phyloP scores from a whole-genome alignment of 30 jellyfish, hydroid and myxozoan genomes.

The Pelagia noctiluca region DNA sequence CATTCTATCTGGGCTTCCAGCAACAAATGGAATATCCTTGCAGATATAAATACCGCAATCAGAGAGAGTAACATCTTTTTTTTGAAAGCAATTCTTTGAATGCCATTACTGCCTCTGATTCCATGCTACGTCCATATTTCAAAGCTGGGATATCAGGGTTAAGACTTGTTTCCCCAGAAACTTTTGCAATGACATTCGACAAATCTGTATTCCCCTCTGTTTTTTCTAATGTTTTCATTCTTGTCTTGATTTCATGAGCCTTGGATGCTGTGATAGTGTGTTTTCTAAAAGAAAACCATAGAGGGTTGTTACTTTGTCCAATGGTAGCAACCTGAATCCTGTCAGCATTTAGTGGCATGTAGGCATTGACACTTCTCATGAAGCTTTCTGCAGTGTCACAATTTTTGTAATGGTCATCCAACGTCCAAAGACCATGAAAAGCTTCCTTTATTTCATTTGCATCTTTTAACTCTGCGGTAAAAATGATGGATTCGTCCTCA shows the following conservation, averaged over 20 bases:
- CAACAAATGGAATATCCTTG: constrained; percentile 46
- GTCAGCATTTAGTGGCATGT: not conserved
- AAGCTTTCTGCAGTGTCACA: not conserved
- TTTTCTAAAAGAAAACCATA: not conserved
- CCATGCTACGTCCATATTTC: constrained; percentile 70
- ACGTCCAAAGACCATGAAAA: too few relatives aligned
- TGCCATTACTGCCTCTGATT: not conserved
- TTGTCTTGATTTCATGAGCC: not conserved
- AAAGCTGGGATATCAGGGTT: constrained; percentile 77
- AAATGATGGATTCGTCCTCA: not conserved
- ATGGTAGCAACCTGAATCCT: not conserved
- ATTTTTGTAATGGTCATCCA: not conserved
- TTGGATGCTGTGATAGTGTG: constrained; percentile 8
- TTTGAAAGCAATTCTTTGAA: not conserved
- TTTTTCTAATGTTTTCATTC: not conserved
- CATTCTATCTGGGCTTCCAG: constrained; percentile 35
- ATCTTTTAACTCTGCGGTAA: not conserved
- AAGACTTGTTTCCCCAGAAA: constrained; percentile 14
- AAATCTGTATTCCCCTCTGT: constrained; percentile 7
- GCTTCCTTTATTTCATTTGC: too few relatives aligned
- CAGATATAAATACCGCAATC: constrained; percentile 50
- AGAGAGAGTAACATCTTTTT: constrained; percentile 8
- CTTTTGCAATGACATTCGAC: constrained; percentile 16
- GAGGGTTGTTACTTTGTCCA: not conserved
- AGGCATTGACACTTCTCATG: not conserved